Evolutionary conservation across 2,797 vertebrate species (phyloP), one percentile per base, ranked within the genome.

Genomic region (Pachyuromys duprasi): DNA sequence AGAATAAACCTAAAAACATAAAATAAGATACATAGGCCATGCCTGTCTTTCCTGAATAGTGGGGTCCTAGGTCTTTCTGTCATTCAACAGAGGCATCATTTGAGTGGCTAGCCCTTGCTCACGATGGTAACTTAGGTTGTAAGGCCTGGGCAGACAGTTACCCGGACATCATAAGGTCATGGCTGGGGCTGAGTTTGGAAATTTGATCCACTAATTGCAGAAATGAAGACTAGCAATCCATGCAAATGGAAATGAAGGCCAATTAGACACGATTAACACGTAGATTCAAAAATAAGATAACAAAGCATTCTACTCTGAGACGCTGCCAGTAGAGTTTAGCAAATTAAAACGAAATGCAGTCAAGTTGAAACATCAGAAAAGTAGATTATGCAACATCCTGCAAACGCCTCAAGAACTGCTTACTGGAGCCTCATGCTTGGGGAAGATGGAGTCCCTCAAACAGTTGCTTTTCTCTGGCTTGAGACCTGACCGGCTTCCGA

Each of bases 241-340:
- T 89, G 83, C 86, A 83, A 95, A 97, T 97, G 96, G 96, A 97
- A 97, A 97, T 89, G 93, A 97, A 97, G 92, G 96, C 92, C 97
- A 98, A 97, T 98, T 98, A 98, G 97, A 97, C 94, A 88, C 26
- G 89, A 97, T 97, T 97, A 97, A 97, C 97, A 96, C 94, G 95
- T 81, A 97, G 97, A 98, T 97, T 97, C 53, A 93, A 97, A 98
- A 98, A 98, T 97, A 97, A 98, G 97, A 98, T 98, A 98, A 80
- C 75, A 80, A n/a, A 82, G 89, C 80, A 60, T 93, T 98, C 97
- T 93, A 96, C 97, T 97, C 97, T 97, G 97, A 97, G 97, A 96
- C 95, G 97, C 90, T 98, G 97, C 97, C 97, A 98, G 91, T 96
- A 90, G 69, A 96, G 92, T 96, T 97, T 97, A 97, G 97, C 97